Base-by-base conservation (phyloP, 2,888 invertebrate genomes). In the Tetragonisca angustula region DNA sequence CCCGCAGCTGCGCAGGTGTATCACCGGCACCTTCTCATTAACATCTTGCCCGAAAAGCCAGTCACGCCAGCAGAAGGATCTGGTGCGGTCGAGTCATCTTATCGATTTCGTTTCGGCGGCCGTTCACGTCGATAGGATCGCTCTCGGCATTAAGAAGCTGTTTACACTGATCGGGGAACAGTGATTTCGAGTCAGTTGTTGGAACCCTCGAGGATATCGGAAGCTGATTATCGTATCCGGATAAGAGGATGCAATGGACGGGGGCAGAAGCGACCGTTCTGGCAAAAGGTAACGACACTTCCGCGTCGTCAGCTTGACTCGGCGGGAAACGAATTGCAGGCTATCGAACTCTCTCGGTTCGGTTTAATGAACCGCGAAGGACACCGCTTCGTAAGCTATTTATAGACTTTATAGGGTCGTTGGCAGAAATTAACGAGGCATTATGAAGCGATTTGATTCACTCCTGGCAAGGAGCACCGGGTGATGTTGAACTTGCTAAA, bases 211-310 rank as follows among this genome's bases (percentile, higher is more conserved):
- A 50, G 61, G 64, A 59, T 43, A 43, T 52, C 54, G 73, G 68
- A 73, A 80, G 65, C 36, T 76, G 81, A 82, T n/a, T n/a, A n/a
- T 78, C 82, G 77, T 43, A 9, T 70, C 82, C 6, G 83, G 81
- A 84, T 86, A 88, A 83, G 86, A 93, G 87, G 91, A 94, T 94
- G 94, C 94, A 84, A 94, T 94, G 94, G 94, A 92, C 79, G 94
- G 94, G 86, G 91, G 93, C 79, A 93, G 91, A 88, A 92, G 90
- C 83, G 93, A 94, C 74, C 92, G 92, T 89, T 91, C 92, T 74
- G 90, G 90, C 74, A 93, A 93, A 91, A 93, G 94, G 94, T 94
- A 92, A 91, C 24, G 61, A 27, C 32, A 43, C 11, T 73, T 71
- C 36, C 52, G 68, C n/a, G 43, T 43, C 67, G 52, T 64, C 71